Evolutionary conservation across 2,113 vertebrate genomes (phyloP), one percentile per base, ranked within the genome.

Genomic region (Ciconia stormi): DNA sequence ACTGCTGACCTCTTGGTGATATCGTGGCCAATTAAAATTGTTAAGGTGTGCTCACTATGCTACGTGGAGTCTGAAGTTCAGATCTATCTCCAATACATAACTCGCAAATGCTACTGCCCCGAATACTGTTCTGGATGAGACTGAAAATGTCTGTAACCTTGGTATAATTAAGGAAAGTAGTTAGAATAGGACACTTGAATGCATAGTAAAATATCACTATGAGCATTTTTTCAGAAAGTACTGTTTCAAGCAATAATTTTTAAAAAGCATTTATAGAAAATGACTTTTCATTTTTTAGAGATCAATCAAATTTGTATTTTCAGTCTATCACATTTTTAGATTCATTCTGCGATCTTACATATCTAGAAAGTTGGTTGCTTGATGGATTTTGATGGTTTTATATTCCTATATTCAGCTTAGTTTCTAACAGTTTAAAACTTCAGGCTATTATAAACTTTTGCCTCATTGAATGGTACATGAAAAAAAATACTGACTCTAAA

Each of bases 341-440:
- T 85, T 80, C 2, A 20, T 89, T 94, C 40, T 93, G 25, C 3
- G 7, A 7, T 71, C 14, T 62, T 71, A 40, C 11, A 9, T 63
- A 59, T 40, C 15, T 79, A 69, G 88, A 63, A 89, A 42, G 30
- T 44, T 3, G 3, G 13, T 63, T 91, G 83, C 82, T 85, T 72
- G 38, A 69, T 69, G 44, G 42, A 40, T 65, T 96, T 46, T 73
- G 72, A 61, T 63, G 83, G 44, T 50, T 90, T 71, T 62, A 10
- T 87, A 52, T 74, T 87, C 40, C 67, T 84, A 4, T 26, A 32
- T 82, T 53, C 61, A 53, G 32, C 69, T 59, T 89, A 59, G 11
- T 53, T 91, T 86, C 56, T 80, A 70, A 14, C 7, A 40, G 15
- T 82, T 97, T 91, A 88, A 94, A 97, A 95, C 34, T 89, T 40